Percentiles rank a stretch among this genome's conserved stretches.
Conservation (phyloP, 1,140 invertebrate species). For the Zaprionus ghesquierei region DNA sequence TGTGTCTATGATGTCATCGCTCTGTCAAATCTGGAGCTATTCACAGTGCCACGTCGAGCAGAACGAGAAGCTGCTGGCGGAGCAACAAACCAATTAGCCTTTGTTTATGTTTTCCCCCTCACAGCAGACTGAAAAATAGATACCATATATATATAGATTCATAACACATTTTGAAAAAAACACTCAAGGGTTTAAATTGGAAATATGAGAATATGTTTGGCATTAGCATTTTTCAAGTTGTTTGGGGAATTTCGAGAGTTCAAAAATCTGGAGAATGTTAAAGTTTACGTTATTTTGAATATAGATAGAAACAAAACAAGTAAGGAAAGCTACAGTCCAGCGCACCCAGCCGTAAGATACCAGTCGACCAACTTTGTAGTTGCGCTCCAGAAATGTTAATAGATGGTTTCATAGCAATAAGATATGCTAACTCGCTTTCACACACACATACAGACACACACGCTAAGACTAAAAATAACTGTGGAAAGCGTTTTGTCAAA, state of each 20-base stretch:
- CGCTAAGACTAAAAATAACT: no score
- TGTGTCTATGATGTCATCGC: conserved; percentile 40
- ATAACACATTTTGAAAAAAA: neutral
- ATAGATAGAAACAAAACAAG: neutral
- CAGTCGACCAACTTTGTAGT: no score
- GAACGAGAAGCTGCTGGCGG: conserved; percentile 9
- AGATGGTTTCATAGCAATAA: no score
- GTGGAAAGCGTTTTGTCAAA: no score
- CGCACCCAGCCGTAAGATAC: no score
- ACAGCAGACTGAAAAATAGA: neutral
- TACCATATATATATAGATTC: neutral
- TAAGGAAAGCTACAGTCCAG: no score
- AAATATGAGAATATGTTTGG: neutral
- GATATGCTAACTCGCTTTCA: no score
- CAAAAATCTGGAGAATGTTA: neutral
- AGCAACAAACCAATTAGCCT: conserved; percentile 34
- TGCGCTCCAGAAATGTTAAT: no score
- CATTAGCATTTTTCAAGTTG: neutral
- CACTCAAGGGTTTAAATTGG: conserved; percentile 17
- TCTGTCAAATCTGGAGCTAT: conserved; percentile 14
- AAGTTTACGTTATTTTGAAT: neutral
- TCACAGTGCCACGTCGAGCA: conserved; percentile 14
- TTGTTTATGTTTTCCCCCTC: conserved; percentile 31
- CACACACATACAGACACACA: no score
- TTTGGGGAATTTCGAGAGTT: neutral